These are phyloP conservation scores for Allobates femoralis DNA, from an alignment of 2,797 vertebrate genomes.

Conservation along the genomic window DNA sequence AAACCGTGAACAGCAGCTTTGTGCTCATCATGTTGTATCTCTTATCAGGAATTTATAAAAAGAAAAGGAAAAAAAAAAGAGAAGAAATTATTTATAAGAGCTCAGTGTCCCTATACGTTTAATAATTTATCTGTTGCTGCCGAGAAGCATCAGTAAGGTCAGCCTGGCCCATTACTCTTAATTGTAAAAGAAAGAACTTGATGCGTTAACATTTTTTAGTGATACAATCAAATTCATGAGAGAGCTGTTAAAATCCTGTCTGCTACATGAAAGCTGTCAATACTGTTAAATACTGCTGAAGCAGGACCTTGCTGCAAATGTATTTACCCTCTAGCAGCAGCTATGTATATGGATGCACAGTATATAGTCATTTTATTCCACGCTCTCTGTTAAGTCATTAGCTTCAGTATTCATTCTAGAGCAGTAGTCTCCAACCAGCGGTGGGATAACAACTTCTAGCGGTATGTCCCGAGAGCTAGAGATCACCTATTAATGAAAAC, in stretches of 20 bases:
- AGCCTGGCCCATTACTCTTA: conserved; percentile 52
- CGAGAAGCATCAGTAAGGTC: conserved; percentile 39
- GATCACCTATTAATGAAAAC: no score
- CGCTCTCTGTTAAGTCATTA: not conserved
- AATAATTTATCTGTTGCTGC: conserved; percentile 43
- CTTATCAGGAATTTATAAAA: not conserved
- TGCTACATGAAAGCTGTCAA: conserved; percentile 43
- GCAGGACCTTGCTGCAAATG: not conserved
- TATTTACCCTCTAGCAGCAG: conserved; percentile 17
- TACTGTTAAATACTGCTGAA: conserved; percentile 46
- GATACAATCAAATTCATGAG: conserved; percentile 44
- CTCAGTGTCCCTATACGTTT: conserved; percentile 49
- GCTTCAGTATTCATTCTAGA: not conserved
- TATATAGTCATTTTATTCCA: not conserved
- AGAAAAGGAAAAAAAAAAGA: not conserved
- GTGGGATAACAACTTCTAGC: not conserved
- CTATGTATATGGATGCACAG: not conserved
- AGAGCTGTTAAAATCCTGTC: conserved; percentile 43
- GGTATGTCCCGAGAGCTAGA: not conserved
- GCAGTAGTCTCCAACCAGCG: not conserved
- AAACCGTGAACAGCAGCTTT: not conserved
- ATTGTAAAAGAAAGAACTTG: conserved; percentile 54
- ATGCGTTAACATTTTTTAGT: conserved; percentile 49
- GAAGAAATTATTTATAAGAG: conserved; percentile 53
- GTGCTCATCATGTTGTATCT: not conserved